These are phyloP conservation scores for Apus apus DNA, from an alignment of 2,113 vertebrate genomes.

Conservation along the genomic window DNA sequence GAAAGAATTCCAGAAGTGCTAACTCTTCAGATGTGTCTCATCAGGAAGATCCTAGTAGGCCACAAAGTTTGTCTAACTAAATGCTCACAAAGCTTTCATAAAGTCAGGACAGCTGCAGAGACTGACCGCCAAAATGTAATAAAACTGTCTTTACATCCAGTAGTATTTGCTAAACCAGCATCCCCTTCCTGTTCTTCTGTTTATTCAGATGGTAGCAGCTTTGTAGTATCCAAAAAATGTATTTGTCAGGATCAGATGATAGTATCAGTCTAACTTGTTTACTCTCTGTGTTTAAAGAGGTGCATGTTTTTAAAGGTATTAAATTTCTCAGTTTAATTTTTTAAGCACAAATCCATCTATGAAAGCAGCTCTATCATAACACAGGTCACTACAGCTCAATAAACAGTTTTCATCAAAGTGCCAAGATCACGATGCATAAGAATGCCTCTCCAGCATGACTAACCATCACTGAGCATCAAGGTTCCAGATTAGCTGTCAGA, in stretches of 20 bases:
- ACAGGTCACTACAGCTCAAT: background rate
- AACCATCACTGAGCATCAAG: background rate
- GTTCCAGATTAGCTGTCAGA: background rate
- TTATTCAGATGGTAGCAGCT: background rate
- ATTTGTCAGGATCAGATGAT: background rate
- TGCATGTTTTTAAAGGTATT: background rate
- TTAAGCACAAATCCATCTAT: background rate
- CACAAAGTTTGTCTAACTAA: background rate
- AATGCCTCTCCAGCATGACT: background rate
- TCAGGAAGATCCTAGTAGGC: background rate
- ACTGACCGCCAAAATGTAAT: background rate
- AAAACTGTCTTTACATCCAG: background rate
- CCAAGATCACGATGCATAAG: background rate
- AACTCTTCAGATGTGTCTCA: background rate
- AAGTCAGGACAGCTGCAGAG: background rate
- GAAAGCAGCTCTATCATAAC: background rate
- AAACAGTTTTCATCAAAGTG: background rate
- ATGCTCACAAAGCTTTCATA: background rate
- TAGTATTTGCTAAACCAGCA: background rate
- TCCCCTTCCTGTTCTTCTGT: background rate
- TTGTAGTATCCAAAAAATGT: background rate
- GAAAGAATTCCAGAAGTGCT: background rate
- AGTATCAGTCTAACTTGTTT: background rate
- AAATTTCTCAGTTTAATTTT: background rate
- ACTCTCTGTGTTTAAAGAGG: background rate